Evolutionary conservation across 2,888 invertebrate species (phyloP), one percentile per base, ranked within the genome.

Genomic region (Chloromyia formosa): DNA sequence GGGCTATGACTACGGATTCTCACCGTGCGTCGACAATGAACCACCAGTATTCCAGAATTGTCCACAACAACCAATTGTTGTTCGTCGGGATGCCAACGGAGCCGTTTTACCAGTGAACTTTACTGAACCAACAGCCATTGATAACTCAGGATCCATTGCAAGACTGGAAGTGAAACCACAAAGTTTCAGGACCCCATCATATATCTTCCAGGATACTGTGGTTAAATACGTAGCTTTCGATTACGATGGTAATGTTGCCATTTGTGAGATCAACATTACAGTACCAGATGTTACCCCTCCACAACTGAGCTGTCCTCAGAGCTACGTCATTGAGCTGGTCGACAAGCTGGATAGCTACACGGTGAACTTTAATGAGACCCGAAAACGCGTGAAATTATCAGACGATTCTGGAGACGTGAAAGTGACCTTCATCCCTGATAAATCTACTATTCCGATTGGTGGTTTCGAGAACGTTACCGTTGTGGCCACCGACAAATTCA

Each of bases 21-120:
- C 96, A 0, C 94, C 96, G 0, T 97, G 96, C 84, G 96, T 96
- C 79, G 93, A 98, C 84, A 96, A 96, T 81, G 97, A 97, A 82
- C 97, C 97, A 2, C 98, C 97, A 27, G 93, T 95, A 9, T 98
- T 98, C 90, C 94, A 95, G 85, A 97, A 97, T 82, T 98, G 97
- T 80, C 98, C 97, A 4, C 94, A 94, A 81, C 94, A 95, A 81
- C 95, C 97, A 9, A 93, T 97, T 68, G 88, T 94, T 27, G 96
- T 97, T 0, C 92, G 93, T 81, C 94, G 94, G 74, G 96, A 96
- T 80, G 89, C 92, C 0, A 93, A 95, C 79, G 95, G 95, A 53
- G 96, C 95, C n/a, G 87, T 97, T 58, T 86, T 95, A 76, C 94
- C 96, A 0, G 94, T 96, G 0, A 95, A 96, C 83, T 97, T 96